A percentile compares a stretch with the other conserved stretches of the same genome.
Conservation (phyloP, 2,888 invertebrate species). For the Glyphotaelius pellucidus region DNA sequence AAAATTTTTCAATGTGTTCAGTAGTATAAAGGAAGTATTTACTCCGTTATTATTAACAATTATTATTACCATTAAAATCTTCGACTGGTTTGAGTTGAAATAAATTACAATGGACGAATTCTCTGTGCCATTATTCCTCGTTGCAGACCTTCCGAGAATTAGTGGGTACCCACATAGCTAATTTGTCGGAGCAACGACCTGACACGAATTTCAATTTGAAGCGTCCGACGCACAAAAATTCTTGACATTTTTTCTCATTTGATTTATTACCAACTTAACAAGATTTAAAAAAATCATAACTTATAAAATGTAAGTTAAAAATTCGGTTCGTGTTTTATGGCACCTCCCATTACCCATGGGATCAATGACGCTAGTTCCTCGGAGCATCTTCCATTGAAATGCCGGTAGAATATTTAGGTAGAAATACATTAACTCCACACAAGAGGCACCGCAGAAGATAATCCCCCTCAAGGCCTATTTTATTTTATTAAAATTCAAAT, state of each 20-base stretch:
- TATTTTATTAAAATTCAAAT: no score
- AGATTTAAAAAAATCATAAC: no score
- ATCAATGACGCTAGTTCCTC: no score
- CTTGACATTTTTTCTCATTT: not conserved
- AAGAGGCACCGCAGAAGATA: no score
- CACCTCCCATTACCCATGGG: no score
- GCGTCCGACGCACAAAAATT: not conserved
- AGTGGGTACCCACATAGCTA: not conserved
- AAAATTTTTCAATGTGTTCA: not conserved
- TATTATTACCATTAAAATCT: not conserved
- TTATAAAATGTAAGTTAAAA: no score
- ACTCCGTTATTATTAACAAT: not conserved
- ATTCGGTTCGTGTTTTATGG: no score
- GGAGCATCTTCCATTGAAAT: no score
- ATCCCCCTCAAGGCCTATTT: no score
- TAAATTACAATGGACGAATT: not conserved
- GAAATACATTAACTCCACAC: no score
- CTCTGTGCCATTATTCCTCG: not conserved
- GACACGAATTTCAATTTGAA: not conserved
- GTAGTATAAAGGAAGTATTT: not conserved
- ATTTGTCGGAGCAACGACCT: slow-evolving; percentile 17
- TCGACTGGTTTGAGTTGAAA: not conserved
- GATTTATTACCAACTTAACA: not conserved
- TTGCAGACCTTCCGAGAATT: not conserved
- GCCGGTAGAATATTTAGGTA: no score